Base-by-base conservation (phyloP, 37 sponge, comb jelly and placozoan species). In the Halisarca cf. caerulea region DNA sequence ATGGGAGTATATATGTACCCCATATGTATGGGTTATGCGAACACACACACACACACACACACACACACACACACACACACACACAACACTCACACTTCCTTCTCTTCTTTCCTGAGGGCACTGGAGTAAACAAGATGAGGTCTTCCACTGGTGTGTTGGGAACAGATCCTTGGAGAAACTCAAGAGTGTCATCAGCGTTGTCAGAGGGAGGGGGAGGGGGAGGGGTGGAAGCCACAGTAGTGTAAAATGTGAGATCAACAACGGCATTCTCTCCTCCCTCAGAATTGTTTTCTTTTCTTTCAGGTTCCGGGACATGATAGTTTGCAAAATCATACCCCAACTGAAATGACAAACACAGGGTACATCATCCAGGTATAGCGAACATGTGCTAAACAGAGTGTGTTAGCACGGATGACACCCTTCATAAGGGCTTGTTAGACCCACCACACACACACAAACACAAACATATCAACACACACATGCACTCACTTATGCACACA, bases 21-120 rank as follows among this genome's bases (percentile, higher is more conserved):
- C n/a, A n/a, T n/a, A n/a, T n/a, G n/a, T n/a, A n/a, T n/a, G n/a
- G n/a, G n/a, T n/a, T n/a, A n/a, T n/a, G n/a, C n/a, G n/a, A n/a
- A n/a, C n/a, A n/a, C n/a, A n/a, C n/a, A n/a, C n/a, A n/a, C n/a
- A n/a, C n/a, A n/a, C n/a, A n/a, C n/a, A n/a, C n/a, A n/a, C n/a
- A n/a, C n/a, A n/a, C n/a, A n/a, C n/a, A 3, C 60, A n/a, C 3
- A 59, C 4, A 8, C 9, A n/a, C n/a, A n/a, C n/a, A n/a, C n/a
- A n/a, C n/a, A n/a, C n/a, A n/a, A 2, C 20, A 74, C 77, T 43
- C 24, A 74, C 77, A 74, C 25, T 74, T 74, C 36, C 77, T 37
- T 24, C 77, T 74, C 6, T 74, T 74, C 36, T 40, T 74, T 17
- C 9, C 45, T 17, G 32, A 36, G n/a, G 77, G 44, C 9, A 37